phyloP scores from a whole-genome alignment of 1,140 invertebrate genomes.

The Pogonognathellus flavescens region DNA sequence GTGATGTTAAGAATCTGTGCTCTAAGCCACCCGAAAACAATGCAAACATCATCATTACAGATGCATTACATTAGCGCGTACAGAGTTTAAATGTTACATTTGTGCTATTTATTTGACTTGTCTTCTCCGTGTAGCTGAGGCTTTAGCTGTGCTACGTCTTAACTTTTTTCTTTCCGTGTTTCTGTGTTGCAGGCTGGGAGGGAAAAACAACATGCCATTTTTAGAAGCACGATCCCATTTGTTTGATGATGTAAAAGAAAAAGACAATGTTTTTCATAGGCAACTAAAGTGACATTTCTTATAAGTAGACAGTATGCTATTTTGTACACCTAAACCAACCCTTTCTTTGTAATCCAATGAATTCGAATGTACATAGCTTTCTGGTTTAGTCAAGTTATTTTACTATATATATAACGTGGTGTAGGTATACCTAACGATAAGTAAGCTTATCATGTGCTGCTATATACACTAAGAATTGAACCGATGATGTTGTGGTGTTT shows the following conservation, averaged over 20 bases:
- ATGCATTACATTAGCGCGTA: conserved; percentile 31
- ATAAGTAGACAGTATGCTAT: background rate
- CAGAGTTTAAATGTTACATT: conserved; percentile 45
- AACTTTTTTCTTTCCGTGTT: conserved; percentile 18
- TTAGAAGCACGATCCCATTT: conserved; percentile 54
- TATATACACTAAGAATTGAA: background rate
- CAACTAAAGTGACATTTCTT: conserved; percentile 44
- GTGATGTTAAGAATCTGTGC: conserved; percentile 31
- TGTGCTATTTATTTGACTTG: conserved; percentile 36
- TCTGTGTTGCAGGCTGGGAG: conserved; percentile 16
- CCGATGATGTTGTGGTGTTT: background rate
- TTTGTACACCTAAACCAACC: conserved; percentile 27
- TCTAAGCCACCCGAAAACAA: conserved; percentile 35
- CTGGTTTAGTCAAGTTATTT: background rate
- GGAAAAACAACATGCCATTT: conserved; percentile 59
- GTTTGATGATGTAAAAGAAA: conserved; percentile 34
- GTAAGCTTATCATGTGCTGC: no score
- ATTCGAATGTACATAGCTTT: conserved; percentile 15
- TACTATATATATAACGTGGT: no score
- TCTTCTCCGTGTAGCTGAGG: background rate
- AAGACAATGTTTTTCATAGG: conserved; percentile 51
- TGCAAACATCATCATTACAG: conserved; percentile 43
- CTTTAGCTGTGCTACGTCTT: conserved; percentile 13
- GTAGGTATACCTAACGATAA: no score
- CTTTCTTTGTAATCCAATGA: conserved; percentile 38